Evolutionary conservation across 2,113 vertebrate genomes (phyloP).

Genomic region (Grammomys dolichurus): DNA sequence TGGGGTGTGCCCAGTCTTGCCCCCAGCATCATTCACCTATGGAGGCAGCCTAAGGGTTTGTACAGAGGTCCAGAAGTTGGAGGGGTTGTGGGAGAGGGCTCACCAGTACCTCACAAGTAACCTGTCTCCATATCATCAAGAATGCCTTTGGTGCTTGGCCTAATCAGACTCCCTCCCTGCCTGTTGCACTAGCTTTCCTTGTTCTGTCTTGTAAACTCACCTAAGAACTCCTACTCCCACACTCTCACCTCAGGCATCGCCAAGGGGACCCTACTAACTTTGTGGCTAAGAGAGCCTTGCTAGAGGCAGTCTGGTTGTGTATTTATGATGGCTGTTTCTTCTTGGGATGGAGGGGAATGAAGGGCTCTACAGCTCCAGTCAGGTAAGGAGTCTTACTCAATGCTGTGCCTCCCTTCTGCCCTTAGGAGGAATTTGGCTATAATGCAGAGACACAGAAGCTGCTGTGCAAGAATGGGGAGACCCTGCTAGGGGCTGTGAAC

Average conservation of each 20-base stretch:
- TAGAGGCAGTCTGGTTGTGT: constrained; percentile 33
- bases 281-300: constrained; percentile 64
- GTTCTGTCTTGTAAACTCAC: constrained; percentile 50
- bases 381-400: constrained; percentile 54
- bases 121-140: constrained; percentile 47
- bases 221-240: constrained; percentile 19
- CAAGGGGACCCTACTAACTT: constrained; percentile 50
- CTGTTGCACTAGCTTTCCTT: constrained; percentile 68
- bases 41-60: constrained; percentile 75
- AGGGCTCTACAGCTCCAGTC: constrained; percentile 7
- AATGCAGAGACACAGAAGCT: constrained; percentile 98
- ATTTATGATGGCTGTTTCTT: constrained; percentile 56
- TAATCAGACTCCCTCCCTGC: constrained; percentile 67
- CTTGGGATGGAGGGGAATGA: constrained; percentile 49
- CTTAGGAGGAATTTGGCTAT: constrained; percentile 98
- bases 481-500: constrained; percentile 96
- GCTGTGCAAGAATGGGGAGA: constrained; percentile 98
- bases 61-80: constrained; percentile 40
- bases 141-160: constrained; percentile 65
- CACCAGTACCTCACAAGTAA: constrained; percentile 63
- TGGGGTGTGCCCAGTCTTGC: constrained; percentile 76
- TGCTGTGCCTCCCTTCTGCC: constrained; percentile 32
- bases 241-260: constrained; percentile 49
- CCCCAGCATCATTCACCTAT: constrained; percentile 78
- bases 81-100: constrained; percentile 8